These are phyloP conservation scores for Psylliodes chrysocephalus DNA, from an alignment of 2,888 invertebrate species.

Conservation along the genomic window DNA sequence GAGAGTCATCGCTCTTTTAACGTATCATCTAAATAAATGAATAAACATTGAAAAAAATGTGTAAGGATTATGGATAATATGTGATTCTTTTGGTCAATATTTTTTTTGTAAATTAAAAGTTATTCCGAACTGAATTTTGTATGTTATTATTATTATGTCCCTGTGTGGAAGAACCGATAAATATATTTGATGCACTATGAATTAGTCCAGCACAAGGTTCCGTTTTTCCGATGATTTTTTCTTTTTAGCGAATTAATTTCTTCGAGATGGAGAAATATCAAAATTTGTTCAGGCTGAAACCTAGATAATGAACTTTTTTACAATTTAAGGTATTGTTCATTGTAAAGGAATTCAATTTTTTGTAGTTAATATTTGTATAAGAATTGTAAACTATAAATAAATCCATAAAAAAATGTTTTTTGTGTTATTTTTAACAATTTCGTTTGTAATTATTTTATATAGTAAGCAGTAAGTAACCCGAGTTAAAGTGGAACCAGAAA, in stretches of 20 bases:
- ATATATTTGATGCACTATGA: conserved; percentile 9
- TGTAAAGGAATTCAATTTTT: conserved; percentile 37
- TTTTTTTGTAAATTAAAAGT: conserved; percentile 39
- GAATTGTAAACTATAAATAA: conserved; percentile 46
- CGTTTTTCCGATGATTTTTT: too few species aligned
- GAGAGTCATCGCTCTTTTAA: background rate
- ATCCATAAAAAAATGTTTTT: background rate
- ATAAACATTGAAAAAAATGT: conserved; percentile 7
- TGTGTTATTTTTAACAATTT: background rate
- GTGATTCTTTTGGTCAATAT: conserved; percentile 32
- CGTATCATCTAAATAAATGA: background rate
- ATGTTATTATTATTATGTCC: conserved; percentile 25
- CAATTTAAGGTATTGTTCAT: conserved; percentile 6
- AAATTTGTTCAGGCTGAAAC: conserved; percentile 1
- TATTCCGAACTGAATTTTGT: conserved; percentile 40
- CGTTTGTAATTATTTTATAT: too few species aligned
- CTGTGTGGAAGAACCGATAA: background rate
- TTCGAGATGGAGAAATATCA: conserved; percentile 6
- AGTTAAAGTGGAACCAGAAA: too few species aligned
- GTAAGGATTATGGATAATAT: conserved; percentile 10
- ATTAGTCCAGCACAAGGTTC: conserved; percentile 7
- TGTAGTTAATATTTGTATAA: conserved; percentile 53
- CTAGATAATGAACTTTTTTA: conserved; percentile 12
- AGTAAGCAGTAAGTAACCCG: too few species aligned
- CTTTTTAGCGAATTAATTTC: conserved; percentile 3